Evolutionary conservation across 2,888 invertebrate species (phyloP).

Genomic region (Monoplex corrugatus): DNA sequence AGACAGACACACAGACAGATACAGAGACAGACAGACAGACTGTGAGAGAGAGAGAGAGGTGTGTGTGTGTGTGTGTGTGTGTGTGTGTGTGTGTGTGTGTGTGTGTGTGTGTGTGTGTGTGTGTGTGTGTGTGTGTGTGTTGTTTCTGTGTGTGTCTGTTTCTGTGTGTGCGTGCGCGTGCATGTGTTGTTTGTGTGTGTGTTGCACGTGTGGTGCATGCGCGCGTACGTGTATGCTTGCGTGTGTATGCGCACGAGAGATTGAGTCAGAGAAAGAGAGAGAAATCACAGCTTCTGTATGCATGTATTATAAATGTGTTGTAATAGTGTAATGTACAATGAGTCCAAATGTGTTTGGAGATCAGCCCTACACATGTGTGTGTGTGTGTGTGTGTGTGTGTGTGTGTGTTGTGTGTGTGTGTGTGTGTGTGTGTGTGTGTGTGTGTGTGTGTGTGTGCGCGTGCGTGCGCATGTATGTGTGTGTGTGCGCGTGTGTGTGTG

Average conservation of each 20-base stretch:
- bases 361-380: too few relatives aligned
- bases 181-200: neutral
- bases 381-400: neutral
- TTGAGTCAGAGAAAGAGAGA: too few relatives aligned
- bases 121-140: slow-evolving; percentile 22
- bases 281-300: neutral
- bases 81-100: slow-evolving; percentile 14
- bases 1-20: too few relatives aligned
- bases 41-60: too few relatives aligned
- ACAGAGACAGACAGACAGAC: too few relatives aligned
- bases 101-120: slow-evolving; percentile 19
- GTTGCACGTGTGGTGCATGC: neutral
- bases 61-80: slow-evolving; percentile 11
- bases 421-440: slow-evolving; percentile 18
- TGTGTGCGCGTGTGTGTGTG: too few relatives aligned
- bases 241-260: neutral
- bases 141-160: too few relatives aligned
- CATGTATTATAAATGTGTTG: too few relatives aligned
- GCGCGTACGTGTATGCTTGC: neutral
- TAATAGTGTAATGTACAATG: too few relatives aligned
- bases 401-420: slow-evolving; percentile 25
- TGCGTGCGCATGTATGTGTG: too few relatives aligned
- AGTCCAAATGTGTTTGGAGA: too few relatives aligned
- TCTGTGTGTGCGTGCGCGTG: neutral
- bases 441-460: too few relatives aligned